Evolutionary conservation across 2,888 invertebrate species (phyloP).

Genomic region (Trichopoda pennipes): DNA sequence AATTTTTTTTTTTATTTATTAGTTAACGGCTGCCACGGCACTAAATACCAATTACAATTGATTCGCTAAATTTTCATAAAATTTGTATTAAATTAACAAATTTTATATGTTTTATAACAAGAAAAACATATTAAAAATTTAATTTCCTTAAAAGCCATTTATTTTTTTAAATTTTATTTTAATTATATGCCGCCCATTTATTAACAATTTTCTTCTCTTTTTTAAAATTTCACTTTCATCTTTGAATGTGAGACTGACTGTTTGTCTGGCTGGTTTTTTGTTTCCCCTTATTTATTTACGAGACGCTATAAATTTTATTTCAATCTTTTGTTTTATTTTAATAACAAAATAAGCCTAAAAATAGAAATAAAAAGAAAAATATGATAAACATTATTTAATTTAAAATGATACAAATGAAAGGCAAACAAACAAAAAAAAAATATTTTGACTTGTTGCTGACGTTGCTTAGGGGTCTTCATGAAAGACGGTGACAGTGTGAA

Average conservation of each 20-base stretch:
- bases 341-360: conserved; percentile 20
- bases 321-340: conserved; percentile 16
- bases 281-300: conserved; percentile 27
- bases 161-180: background rate
- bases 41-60: too few species aligned
- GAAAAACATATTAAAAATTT: too few species aligned
- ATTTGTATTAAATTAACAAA: too few species aligned
- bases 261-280: conserved; percentile 17
- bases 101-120: too few species aligned
- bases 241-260: conserved; percentile 15
- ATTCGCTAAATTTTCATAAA: too few species aligned
- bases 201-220: background rate
- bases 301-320: conserved; percentile 36
- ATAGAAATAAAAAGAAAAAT: conserved; percentile 10
- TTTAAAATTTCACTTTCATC: conserved; percentile 12
- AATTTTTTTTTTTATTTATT: too few species aligned
- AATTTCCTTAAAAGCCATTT: background rate
- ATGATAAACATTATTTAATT: conserved; percentile 30
- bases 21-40: too few species aligned
- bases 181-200: background rate
- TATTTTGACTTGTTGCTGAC: conserved; percentile 9
- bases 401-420: conserved; percentile 31
- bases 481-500: background rate
- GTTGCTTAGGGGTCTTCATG: too few species aligned
- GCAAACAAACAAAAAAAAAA: too few species aligned